Base-by-base conservation (phyloP, 2,797 vertebrate species). In the Phataginus tetradactyla region DNA sequence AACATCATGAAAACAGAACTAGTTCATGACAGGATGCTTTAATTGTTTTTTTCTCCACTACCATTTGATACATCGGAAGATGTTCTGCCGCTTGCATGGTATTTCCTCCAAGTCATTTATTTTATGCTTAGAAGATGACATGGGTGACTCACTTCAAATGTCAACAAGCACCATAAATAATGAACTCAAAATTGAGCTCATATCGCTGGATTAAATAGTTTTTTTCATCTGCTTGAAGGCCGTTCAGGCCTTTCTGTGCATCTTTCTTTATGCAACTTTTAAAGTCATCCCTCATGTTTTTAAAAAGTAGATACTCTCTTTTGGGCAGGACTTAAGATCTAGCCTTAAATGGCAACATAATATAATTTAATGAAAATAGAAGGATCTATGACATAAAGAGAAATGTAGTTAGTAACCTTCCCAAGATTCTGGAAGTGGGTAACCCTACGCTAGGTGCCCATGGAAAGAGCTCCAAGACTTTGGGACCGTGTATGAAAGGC, bases 131-230 rank as follows among this genome's bases (percentile, higher is more conserved):
- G 63, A 86, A 55, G 18, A 17, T 45, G 61, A 71, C 51, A 83
- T n/a, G 89, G 49, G 57, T 42, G 55, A 75, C 86, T 95, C n/a
- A 63, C 25, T 74, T 83, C 90, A 94, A 75, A 81, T 89, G 88
- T 69, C 94, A 93, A 21, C 9, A 39, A 0, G 7, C 64, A 92
- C 97, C 18, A 8, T 96, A 86, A 98, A 97, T 96, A 97, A 97
- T 15, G 5, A 94, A 95, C 86, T 93, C 69, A 72, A 55, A 95
- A 90, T 49, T 21, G 29, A 90, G 91, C 75, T 96, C 13, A 27
- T 91, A 95, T 93, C 92, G n/a, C 68, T 64, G 88, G 92, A 11
- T 68, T 86, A 98, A 94, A 89, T 80, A 55, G 7, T 74, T 59
- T 90, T 90, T 80, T 97, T 94, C 53, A 71, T 96, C 92, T 94